Evolutionary conservation across 2,797 vertebrate species (phyloP).

Genomic region (Epinephelus coioides): DNA sequence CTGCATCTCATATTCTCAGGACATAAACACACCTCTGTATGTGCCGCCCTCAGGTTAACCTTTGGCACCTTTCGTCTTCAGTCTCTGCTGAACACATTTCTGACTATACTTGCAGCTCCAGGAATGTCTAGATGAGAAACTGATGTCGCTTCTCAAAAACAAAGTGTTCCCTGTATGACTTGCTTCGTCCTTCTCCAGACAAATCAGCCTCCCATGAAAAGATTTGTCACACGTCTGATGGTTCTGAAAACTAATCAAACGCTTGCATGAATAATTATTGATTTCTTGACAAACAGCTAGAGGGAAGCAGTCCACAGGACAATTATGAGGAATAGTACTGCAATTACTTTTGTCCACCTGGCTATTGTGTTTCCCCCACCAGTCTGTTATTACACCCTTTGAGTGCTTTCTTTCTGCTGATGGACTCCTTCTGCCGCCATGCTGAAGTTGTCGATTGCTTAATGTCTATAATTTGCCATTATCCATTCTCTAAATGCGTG

Average conservation of each 20-base stretch:
- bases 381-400: too few species aligned
- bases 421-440: too few species aligned
- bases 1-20: background rate
- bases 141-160: slow-evolving; percentile 27
- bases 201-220: background rate
- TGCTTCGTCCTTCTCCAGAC: background rate
- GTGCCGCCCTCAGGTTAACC: slow-evolving; percentile 3
- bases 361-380: too few species aligned
- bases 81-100: slow-evolving; percentile 54
- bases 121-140: slow-evolving; percentile 67
- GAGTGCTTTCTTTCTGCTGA: too few species aligned
- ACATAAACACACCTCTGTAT: background rate
- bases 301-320: too few species aligned
- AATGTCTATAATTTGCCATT: too few species aligned
- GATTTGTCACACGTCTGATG: background rate
- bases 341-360: too few species aligned
- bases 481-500: too few species aligned
- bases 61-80: slow-evolving; percentile 24
- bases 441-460: too few species aligned
- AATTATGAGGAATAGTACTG: too few species aligned
- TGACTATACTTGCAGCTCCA: slow-evolving; percentile 27
- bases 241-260: slow-evolving; percentile 16
- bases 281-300: too few species aligned
- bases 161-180: slow-evolving; percentile 30
- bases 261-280: slow-evolving; percentile 12